Evolutionary conservation across 2,888 invertebrate species (phyloP), one percentile per base, ranked within the genome.

Genomic region (Drosophila melanocephala): DNA sequence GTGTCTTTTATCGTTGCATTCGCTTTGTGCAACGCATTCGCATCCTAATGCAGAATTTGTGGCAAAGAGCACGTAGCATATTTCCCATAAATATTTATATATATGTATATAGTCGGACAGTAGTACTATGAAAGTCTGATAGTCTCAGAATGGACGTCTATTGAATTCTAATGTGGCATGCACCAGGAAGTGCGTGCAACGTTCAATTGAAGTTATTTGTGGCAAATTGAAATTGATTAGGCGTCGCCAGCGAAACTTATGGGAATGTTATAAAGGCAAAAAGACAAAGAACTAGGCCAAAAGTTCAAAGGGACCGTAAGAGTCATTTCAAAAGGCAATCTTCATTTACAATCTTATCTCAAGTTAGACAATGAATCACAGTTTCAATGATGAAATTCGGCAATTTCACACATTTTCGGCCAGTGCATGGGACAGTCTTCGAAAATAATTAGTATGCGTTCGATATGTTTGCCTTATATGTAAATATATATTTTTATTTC

Each of bases 141-240:
- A 68, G 81, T 67, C 64, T 76, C 30, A n/a, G 59, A 62, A 47
- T 19, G n/a, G 57, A 63, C 78, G 74, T 76, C 84, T 77, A 85
- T 76, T 85, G 87, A 75, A 89, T 89, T 89, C 87, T 87, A 87
- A 89, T 87, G 68, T 44, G 47, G 55, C n/a, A 35, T 64, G 68
- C 83, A 89, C 87, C 87, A 89, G 87, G 89, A 87, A 87, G 89
- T 87, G 88, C 85, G 85, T 87, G 89, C 82, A 78, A 33, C 68
- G 69, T 66, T 74, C 83, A 87, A 87, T 87, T 87, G 80, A 73
- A 87, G 73, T 76, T 77, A 81, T 84, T 83, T 85, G 85, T 73
- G 76, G 67, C 64, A 51, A 71, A 83, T 85, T 88, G 82, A 74
- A 68, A 81, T 71, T 83, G 84, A 86, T 86, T 83, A 79, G 56